phyloP scores from a whole-genome alignment of 2,888 invertebrate species.

The Molanna angustata region DNA sequence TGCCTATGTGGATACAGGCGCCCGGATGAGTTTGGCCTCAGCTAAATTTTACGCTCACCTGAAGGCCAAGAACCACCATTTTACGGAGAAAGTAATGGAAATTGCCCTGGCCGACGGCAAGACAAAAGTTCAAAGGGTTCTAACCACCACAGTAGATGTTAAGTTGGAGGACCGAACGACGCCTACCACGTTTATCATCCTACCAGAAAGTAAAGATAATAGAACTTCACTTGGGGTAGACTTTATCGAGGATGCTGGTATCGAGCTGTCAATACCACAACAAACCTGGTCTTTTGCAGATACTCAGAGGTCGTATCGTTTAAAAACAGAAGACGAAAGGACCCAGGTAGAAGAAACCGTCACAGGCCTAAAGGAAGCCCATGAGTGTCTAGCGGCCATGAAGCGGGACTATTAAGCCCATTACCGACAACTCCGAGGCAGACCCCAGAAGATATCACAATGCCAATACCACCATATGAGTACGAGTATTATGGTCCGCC shows the following conservation, averaged over 20 bases:
- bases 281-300: background rate
- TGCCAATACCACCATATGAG: background rate
- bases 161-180: background rate
- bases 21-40: background rate
- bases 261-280: background rate
- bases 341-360: background rate
- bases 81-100: background rate
- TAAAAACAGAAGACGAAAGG: background rate
- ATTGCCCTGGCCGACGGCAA: background rate
- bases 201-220: background rate
- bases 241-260: background rate
- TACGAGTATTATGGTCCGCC: constrained; percentile 4
- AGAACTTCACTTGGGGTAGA: background rate
- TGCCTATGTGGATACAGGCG: background rate
- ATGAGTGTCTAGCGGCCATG: background rate
- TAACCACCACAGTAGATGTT: background rate
- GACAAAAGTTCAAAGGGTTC: background rate
- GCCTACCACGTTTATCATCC: background rate
- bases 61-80: background rate
- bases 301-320: background rate
- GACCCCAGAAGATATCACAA: background rate
- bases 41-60: background rate
- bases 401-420: background rate
- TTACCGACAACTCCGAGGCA: background rate
- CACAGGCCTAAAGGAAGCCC: background rate